Evolutionary conservation across 2,888 invertebrate species (phyloP), one percentile per base, ranked within the genome.

Genomic region (Euplagia quadripunctaria): DNA sequence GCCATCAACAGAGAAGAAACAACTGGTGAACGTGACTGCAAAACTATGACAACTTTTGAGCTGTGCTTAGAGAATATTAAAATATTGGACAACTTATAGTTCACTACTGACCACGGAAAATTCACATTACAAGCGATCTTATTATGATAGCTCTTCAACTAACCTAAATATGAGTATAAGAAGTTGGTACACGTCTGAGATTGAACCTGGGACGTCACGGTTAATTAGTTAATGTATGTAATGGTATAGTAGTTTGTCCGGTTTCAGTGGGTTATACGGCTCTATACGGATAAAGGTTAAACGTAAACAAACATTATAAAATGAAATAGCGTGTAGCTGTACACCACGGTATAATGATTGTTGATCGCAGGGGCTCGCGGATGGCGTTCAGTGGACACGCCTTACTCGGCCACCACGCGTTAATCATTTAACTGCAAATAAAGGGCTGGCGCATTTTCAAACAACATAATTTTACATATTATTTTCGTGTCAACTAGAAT

Each of bases 331-430:
- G 65, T 63, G 42, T 16, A 72, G 77, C 72, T 55, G 75, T 83
- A 76, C 67, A 79, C 80, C 82, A 80, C 78, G 64, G 42, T 31
- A 72, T 83, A 82, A 82, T 80, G 78, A 74, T 73, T 73, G 61
- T 73, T 72, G 69, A 72, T 73, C 70, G 72, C 70, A 69, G 66
- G 14, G 49, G 72, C 67, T 17, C 51, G 67, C 58, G 51, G 63
- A 43, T 42, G 49, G 8, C 65, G 71, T 46, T 31, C 46, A 46
- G 43, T 41, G 43, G 75, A 68, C 80, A 74, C 82, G 69, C 75
- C 74, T 70, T 76, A 70, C 74, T 73, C 61, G 71, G 31, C 74
- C 77, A 74, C 67, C 77, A 58, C 58, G 72, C 61, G 74, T 83
- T 75, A 74, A 82, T 84, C 83, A 83, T 82, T 63, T 74, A 64